Evolutionary conservation across 1,140 invertebrate species (phyloP).

Genomic region (Drosophila ambigua): DNA sequence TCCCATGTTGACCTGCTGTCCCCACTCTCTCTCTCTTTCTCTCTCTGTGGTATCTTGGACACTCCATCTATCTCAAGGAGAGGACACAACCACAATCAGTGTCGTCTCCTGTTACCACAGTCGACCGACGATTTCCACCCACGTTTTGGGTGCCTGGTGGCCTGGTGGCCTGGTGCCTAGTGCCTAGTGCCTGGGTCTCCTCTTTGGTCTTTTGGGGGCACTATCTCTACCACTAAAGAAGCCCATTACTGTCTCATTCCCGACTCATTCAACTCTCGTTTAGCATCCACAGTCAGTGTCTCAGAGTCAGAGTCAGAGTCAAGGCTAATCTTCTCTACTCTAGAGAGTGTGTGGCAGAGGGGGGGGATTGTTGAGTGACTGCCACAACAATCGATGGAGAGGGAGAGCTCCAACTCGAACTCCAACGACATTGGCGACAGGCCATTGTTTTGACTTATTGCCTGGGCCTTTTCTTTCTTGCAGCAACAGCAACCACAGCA

Average conservation of each 20-base stretch:
- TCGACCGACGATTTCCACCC: conserved; percentile 38
- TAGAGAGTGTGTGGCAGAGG: background rate
- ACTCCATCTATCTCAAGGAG: conserved; percentile 32
- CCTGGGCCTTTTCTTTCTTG: conserved; percentile 54
- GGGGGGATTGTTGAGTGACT: conserved; percentile 61
- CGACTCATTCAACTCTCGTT: conserved; percentile 74
- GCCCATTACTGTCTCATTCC: conserved; percentile 77
- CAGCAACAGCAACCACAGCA: no score
- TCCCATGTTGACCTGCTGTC: conserved; percentile 44
- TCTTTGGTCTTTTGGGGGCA: conserved; percentile 32
- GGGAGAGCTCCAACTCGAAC: no score
- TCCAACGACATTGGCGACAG: conserved; percentile 72
- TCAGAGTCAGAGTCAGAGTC: conserved; percentile 32
- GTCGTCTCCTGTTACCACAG: conserved; percentile 62
- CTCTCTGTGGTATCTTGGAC: conserved; percentile 22
- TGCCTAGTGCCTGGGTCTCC: conserved; percentile 47
- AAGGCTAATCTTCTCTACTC: conserved; percentile 65
- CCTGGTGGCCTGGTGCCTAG: conserved; percentile 26
- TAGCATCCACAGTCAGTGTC: conserved; percentile 39
- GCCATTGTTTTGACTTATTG: conserved; percentile 82
- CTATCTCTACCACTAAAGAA: conserved; percentile 60
- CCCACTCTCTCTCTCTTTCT: conserved; percentile 18
- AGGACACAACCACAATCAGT: conserved; percentile 44
- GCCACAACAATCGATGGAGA: conserved; percentile 40
- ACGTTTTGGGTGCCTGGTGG: conserved; percentile 17